Conservation (phyloP, 2,797 vertebrate species). For the Syncerus caffer region DNA sequence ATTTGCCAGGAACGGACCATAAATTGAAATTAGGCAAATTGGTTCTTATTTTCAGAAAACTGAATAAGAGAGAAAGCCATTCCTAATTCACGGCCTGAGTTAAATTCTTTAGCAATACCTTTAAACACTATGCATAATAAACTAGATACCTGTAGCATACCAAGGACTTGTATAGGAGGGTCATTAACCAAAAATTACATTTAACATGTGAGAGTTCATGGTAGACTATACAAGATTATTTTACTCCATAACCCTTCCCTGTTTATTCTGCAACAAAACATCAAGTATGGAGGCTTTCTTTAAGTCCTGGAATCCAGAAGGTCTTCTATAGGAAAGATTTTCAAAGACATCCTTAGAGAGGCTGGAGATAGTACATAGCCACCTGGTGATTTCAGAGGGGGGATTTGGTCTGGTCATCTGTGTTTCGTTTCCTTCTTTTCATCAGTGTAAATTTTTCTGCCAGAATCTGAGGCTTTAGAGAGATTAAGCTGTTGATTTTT, state of each 20-base stretch:
- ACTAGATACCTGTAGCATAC: not conserved
- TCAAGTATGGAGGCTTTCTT: not conserved
- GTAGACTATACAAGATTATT: not conserved
- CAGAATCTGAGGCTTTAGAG: not conserved
- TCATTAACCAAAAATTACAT: not conserved
- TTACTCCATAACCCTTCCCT: not conserved
- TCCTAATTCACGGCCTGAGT: not conserved
- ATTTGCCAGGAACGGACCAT: not conserved
- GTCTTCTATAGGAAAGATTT: not conserved
- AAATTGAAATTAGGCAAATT: not conserved
- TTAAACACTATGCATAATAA: not conserved
- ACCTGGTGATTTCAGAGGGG: not conserved
- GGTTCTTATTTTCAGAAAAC: constrained; percentile 13
- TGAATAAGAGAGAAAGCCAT: not conserved
- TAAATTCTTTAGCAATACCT: not conserved
- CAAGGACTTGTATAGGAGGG: not conserved
- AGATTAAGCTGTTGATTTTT: not conserved
- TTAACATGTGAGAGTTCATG: not conserved
- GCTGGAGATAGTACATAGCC: not conserved
- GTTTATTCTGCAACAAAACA: not conserved
- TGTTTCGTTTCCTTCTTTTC: constrained; percentile 24
- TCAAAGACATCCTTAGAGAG: not conserved
- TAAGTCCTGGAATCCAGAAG: not conserved
- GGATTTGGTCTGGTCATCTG: not conserved
- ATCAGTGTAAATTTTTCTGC: constrained; percentile 5